Base-by-base conservation (phyloP, 2,113 vertebrate genomes). In the Perca fluviatilis region DNA sequence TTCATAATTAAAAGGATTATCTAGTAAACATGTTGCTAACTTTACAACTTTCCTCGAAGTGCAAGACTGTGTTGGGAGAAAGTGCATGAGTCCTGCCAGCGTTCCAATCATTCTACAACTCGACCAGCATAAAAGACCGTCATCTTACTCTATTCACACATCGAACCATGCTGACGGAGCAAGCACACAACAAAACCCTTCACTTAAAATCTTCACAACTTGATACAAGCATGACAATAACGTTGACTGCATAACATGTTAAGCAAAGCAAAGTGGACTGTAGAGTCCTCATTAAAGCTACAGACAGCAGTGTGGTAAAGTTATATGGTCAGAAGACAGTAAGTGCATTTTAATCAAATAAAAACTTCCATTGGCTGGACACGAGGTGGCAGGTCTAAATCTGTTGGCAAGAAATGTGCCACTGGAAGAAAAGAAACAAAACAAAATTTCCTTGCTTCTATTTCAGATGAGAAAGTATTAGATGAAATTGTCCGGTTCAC, bases 41-140 rank as follows among this genome's bases (percentile, higher is more conserved):
- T 77, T 81, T 66, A 86, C n/a, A 86, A 78, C 23, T 68, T 43
- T 86, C 69, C 65, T 86, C 73, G 90, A 90, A 90, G 93, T 92
- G 89, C 89, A 87, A 90, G 88, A 91, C 80, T 58, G 79, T 80
- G 62, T 62, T 30, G 53, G 47, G 75, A 80, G 51, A 86, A 86
- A 92, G 91, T 91, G 89, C 89, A 74, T 43, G 60, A 74, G 79
- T 77, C 66, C 74, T 80, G 78, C 62, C 68, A 46, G 16, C 51
- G 36, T 11, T 43, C 40, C 9, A 69, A 54, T 63, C 72, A 27
- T 79, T 74, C 64, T n/a, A 63, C 50, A 30, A 12, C 62, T 65
- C 69, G 61, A 16, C 62, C 51, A 8, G 50, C 25, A 13, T 49
- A 30, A 58, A 10, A 71, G 10, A 12, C 74, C 11, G 61, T 27